These are phyloP conservation scores for Cyanistes caeruleus DNA, from an alignment of 2,113 vertebrate species.

Conservation along the genomic window DNA sequence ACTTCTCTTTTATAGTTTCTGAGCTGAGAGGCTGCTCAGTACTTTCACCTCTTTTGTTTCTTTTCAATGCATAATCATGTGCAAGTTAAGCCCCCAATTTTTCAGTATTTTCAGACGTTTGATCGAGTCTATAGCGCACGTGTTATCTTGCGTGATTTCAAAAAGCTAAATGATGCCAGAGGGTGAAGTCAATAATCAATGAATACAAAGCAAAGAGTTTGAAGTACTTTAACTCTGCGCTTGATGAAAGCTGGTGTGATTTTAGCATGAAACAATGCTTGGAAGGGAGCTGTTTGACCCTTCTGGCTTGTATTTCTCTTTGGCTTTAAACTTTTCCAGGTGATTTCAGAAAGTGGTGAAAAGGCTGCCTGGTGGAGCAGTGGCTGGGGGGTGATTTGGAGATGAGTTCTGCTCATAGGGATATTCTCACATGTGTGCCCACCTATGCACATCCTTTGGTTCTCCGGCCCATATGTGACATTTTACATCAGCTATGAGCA, in stretches of 20 bases:
- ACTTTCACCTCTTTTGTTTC: background rate
- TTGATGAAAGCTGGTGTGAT: background rate
- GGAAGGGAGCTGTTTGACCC: background rate
- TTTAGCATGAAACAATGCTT: background rate
- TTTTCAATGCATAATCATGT: background rate
- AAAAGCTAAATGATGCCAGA: background rate
- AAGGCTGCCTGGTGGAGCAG: background rate
- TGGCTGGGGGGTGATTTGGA: background rate
- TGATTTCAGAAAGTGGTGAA: background rate
- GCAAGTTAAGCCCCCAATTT: background rate
- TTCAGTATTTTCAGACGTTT: background rate
- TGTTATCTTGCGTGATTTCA: background rate
- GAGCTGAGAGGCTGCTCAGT: background rate
- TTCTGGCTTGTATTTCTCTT: background rate
- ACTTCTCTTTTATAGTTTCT: background rate
- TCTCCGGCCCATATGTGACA: background rate
- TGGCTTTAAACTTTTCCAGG: background rate
- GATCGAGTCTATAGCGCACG: background rate
- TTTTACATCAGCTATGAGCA: background rate
- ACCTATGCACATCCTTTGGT: background rate
- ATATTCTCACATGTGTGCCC: accelerated
- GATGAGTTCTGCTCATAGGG: background rate
- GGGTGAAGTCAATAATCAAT: background rate
- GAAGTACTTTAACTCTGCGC: background rate
- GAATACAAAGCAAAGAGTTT: background rate